Base-by-base conservation (phyloP, 2,888 invertebrate genomes). In the Philereme transversata region DNA sequence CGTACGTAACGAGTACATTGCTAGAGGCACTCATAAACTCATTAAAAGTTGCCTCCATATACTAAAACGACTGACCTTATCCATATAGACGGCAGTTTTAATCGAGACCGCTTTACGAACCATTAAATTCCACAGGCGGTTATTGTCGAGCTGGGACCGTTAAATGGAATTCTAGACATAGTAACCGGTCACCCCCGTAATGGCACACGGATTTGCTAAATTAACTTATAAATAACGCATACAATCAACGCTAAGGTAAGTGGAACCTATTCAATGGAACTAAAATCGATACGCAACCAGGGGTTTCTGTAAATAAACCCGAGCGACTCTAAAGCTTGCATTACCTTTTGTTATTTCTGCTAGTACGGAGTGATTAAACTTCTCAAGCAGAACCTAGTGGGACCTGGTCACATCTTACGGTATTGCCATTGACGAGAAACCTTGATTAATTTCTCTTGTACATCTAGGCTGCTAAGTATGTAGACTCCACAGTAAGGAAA, bases 21-120 rank as follows among this genome's bases (percentile, higher is more conserved):
- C 75, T 72, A 69, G 78, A 76, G 78, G 76, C 76, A 76, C 83
- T 86, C 87, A 85, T 90, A 88, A 90, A 88, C 85, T 88, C 87
- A 90, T 90, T 90, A 88, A 88, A 90, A 90, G 88, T 89, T 87
- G 79, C 80, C 82, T 82, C 79, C 77, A 81, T 84, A 81, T 77
- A 82, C 81, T 84, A 83, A 85, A 86, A 82, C 85, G 83, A 83
- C 81, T 84, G 81, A 79, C 85, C 83, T 82, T 83, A 82, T 82
- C 85, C 84, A 84, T 84, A 84, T 78, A 84, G 83, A 86, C 80
- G 86, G 82, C 84, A 83, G 86, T 88, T 90, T 87, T 88, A 89
- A 90, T 89, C 86, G 90, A 82, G 83, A 86, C 82, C 87, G 82
- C 83, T 88, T 87, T 85, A 86, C 84, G 85, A 81, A 76, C 84